Evolutionary conservation across 2,113 vertebrate genomes (phyloP).

Genomic region (Cyprinodon brontotheroides): DNA sequence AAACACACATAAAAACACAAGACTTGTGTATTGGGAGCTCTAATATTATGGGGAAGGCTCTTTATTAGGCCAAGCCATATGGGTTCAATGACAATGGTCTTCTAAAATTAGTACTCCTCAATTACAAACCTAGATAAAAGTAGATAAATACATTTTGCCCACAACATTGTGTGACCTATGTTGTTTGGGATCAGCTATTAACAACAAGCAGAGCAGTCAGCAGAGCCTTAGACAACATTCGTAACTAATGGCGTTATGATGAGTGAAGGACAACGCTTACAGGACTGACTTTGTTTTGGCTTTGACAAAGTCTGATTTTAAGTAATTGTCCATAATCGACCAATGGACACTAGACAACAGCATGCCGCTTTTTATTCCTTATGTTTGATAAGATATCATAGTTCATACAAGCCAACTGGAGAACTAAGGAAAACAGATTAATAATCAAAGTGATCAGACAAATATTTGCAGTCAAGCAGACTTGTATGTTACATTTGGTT

Average conservation of each 20-base stretch:
- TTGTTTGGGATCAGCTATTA: slow-evolving; percentile 15
- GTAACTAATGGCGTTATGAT: slow-evolving; percentile 19
- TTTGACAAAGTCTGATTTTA: neutral
- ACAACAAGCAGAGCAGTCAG: slow-evolving; percentile 13
- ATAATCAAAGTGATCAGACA: no score
- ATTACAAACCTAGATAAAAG: slow-evolving; percentile 13
- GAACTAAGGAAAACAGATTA: neutral
- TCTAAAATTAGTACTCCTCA: slow-evolving; percentile 12
- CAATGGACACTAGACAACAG: neutral
- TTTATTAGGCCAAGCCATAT: slow-evolving; percentile 31
- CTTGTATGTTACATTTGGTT: no score
- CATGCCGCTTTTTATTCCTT: neutral
- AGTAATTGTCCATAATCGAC: neutral
- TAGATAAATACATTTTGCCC: neutral
- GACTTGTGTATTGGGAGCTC: slow-evolving; percentile 12
- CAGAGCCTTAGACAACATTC: slow-evolving; percentile 28
- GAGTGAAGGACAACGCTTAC: slow-evolving; percentile 28
- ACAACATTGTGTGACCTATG: neutral
- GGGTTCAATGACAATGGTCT: slow-evolving; percentile 38
- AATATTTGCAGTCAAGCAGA: no score
- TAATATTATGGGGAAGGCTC: slow-evolving; percentile 3
- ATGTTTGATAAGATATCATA: neutral
- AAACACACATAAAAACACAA: slow-evolving; percentile 26
- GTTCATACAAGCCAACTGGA: neutral
- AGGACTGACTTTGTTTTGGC: slow-evolving; percentile 13